These are phyloP conservation scores for Lasioglossum figueresi DNA, from an alignment of 2,888 invertebrate species.

Conservation along the genomic window DNA sequence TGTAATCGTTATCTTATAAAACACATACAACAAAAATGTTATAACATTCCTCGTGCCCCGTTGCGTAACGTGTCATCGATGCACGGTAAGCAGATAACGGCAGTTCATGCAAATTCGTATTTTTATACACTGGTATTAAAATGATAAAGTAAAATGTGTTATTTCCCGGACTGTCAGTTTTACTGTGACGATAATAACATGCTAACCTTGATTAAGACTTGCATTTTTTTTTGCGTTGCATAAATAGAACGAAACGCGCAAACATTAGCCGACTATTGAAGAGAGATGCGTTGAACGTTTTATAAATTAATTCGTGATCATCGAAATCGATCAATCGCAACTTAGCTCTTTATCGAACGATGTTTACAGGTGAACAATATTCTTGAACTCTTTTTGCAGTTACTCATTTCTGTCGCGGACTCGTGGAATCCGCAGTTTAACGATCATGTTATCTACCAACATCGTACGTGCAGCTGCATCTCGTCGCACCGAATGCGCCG, in stretches of 20 bases:
- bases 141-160: slow-evolving; percentile 23
- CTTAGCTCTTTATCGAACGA: not conserved
- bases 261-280: not conserved
- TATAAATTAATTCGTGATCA: not conserved
- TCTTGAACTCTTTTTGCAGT: not conserved
- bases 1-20: not conserved
- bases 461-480: not conserved
- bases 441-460: not conserved
- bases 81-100: not conserved
- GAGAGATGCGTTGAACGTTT: not conserved
- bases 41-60: not conserved
- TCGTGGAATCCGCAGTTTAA: not conserved
- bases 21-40: not conserved
- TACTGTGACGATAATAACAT: not conserved
- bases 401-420: not conserved
- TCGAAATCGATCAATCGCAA: not conserved
- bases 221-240: not conserved
- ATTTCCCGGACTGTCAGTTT: not conserved
- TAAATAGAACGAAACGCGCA: not conserved
- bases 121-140: not conserved
- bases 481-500: not conserved
- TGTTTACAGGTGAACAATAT: not conserved
- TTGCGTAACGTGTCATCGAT: slow-evolving; percentile 5
- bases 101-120: not conserved
- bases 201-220: not conserved